These are phyloP conservation scores for Echinometra lucunter DNA, from an alignment of 53 echinoderm and acorn worm species.

Conservation along the genomic window DNA sequence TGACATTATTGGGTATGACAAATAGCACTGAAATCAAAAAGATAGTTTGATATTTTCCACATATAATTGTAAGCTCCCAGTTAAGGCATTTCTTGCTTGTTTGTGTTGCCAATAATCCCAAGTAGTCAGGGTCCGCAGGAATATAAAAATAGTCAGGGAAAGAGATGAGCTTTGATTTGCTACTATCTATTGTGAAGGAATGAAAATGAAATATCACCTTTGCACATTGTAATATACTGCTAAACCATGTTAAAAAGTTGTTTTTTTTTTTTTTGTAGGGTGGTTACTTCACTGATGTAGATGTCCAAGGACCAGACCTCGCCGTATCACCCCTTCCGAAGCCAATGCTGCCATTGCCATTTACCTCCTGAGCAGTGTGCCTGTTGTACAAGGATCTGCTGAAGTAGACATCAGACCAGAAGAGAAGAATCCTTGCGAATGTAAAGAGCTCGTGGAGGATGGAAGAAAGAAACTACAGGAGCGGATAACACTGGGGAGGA, in stretches of 20 bases:
- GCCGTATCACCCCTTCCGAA: not conserved
- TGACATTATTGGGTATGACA: too few species aligned
- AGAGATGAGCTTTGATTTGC: not conserved
- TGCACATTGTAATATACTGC: not conserved
- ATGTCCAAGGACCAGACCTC: not conserved
- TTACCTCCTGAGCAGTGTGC: not conserved
- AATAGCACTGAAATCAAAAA: too few species aligned
- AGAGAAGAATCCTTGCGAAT: conserved; percentile 53
- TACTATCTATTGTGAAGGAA: not conserved
- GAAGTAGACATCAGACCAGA: conserved; percentile 51
- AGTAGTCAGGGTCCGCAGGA: not conserved
- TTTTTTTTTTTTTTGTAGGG: not conserved
- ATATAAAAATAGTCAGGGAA: not conserved
- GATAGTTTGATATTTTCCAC: too few species aligned
- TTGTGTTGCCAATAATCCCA: not conserved
- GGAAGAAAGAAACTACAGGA: not conserved
- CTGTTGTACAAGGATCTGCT: not conserved
- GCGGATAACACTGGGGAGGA: not conserved
- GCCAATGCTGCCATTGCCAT: not conserved
- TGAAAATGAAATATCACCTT: not conserved
- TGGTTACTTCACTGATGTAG: not conserved
- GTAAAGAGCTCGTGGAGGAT: conserved; percentile 40
- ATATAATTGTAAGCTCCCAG: too few species aligned
- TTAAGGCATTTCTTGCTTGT: too few species aligned
- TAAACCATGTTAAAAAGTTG: not conserved